A percentile compares a stretch with the other conserved stretches of the same genome.
Evolutionary conservation across 53 echinoderm and acorn worm species (phyloP).

Genomic region (Glandiceps talaboti): DNA sequence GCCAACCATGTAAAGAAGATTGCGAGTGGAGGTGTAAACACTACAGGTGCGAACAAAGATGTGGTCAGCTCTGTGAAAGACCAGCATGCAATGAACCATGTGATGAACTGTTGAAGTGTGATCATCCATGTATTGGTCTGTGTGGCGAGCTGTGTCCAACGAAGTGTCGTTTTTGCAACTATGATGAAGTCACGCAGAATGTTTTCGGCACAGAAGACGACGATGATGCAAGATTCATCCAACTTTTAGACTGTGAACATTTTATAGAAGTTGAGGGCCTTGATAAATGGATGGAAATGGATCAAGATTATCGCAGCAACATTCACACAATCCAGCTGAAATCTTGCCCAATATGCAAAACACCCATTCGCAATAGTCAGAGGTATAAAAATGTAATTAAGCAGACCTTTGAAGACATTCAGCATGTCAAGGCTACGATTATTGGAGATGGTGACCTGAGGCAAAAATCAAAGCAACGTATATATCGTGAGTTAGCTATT

Average conservation of each 20-base stretch:
- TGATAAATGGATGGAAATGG: constrained; percentile 25
- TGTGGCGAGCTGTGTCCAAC: constrained; percentile 82
- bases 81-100: constrained; percentile 26
- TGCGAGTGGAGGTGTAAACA: neutral
- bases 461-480: neutral
- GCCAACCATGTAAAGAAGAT: neutral
- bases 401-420: constrained; percentile 13
- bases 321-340: constrained; percentile 19
- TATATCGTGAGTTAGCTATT: neutral
- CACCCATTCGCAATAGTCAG: constrained; percentile 34
- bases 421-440: constrained; percentile 24
- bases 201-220: constrained; percentile 46
- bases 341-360: constrained; percentile 59
- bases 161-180: constrained; percentile 44
- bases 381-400: constrained; percentile 53
- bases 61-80: neutral
- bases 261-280: constrained; percentile 46
- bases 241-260: constrained; percentile 56
- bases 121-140: constrained; percentile 63
- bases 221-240: constrained; percentile 44
- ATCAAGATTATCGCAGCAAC: neutral
- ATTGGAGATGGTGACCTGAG: constrained; percentile 2
- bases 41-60: neutral
- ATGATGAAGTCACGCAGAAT: constrained; percentile 29
- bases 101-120: constrained; percentile 13